phyloP scores from a whole-genome alignment of 2,797 vertebrate species.

The Pteropus rufus region DNA sequence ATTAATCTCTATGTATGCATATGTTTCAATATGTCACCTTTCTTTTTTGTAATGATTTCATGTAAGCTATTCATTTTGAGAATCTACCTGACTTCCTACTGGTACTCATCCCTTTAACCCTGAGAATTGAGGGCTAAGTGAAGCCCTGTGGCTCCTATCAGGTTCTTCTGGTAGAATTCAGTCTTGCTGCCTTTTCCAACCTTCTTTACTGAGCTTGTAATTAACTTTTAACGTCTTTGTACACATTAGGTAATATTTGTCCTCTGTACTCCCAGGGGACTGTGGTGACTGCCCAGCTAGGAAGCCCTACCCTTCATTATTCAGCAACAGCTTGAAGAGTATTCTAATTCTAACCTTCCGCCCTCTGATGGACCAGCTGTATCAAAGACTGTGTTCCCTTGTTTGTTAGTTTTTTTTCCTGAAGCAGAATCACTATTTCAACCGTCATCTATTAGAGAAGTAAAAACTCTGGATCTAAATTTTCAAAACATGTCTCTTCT shows the following conservation, averaged over 20 bases:
- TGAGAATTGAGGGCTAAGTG: not conserved
- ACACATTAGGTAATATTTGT: constrained; percentile 71
- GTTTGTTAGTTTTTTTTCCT: constrained; percentile 52
- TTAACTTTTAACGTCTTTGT: constrained; percentile 64
- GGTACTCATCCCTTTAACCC: not conserved
- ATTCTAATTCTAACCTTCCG: constrained; percentile 72
- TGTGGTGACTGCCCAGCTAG: constrained; percentile 62
- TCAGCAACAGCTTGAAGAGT: constrained; percentile 76
- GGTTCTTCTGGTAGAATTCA: not conserved
- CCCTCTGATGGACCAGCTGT: constrained; percentile 62
- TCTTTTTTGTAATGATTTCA: not conserved
- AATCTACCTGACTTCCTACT: not conserved
- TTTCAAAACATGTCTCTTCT: constrained; percentile 71
- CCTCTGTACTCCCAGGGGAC: constrained; percentile 64
- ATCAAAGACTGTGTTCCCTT: constrained; percentile 69
- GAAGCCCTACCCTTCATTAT: constrained; percentile 81
- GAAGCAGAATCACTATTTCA: constrained; percentile 66
- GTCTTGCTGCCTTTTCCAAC: constrained; percentile 38
- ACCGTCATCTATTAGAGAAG: constrained; percentile 51
- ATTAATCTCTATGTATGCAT: not conserved
- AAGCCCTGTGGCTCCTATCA: not conserved
- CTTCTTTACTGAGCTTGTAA: constrained; percentile 61
- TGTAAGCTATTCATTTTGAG: not conserved
- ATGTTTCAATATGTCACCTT: not conserved
- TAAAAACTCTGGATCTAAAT: constrained; percentile 52